A percentile compares a stretch with the other conserved stretches of the same genome.
Conservation (phyloP, 2,888 invertebrate genomes). For the Drosophila longiperda region DNA sequence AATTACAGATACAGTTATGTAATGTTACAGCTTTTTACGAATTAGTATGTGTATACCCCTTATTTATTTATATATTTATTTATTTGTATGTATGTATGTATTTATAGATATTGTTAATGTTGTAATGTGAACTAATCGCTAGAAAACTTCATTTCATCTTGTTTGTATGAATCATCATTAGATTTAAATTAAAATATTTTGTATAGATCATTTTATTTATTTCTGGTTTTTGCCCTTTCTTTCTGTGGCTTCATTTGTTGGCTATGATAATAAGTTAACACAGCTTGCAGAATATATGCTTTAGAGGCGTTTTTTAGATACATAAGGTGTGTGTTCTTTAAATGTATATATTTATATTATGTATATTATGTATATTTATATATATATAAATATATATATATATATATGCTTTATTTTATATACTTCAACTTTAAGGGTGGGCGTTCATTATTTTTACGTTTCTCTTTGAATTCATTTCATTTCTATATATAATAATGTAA, state of each 20-base stretch:
- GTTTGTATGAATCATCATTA: slow-evolving; percentile 3
- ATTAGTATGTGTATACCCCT: slow-evolving; percentile 45
- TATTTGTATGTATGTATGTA: slow-evolving; percentile 41
- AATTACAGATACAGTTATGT: slow-evolving; percentile 45
- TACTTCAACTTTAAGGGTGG: slow-evolving; percentile 70
- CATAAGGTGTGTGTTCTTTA: slow-evolving; percentile 37
- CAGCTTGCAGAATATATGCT: slow-evolving; percentile 59
- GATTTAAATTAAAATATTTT: slow-evolving; percentile 30
- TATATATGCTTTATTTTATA: slow-evolving; percentile 34
- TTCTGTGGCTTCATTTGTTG: slow-evolving; percentile 16
- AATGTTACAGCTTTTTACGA: slow-evolving; percentile 42
- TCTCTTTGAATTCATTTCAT: slow-evolving; percentile 45
- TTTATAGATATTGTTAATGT: slow-evolving; percentile 37
- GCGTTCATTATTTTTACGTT: slow-evolving; percentile 50
- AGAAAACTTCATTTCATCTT: slow-evolving; percentile 44
- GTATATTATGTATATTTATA: slow-evolving; percentile 43
- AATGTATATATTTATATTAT: slow-evolving; percentile 46
- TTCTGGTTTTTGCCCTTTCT: slow-evolving; percentile 13
- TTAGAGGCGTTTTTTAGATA: slow-evolving; percentile 49
- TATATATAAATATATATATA: slow-evolving; percentile 42
- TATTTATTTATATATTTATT: slow-evolving; percentile 55
- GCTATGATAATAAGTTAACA: slow-evolving; percentile 52
- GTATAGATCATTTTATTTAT: slow-evolving; percentile 14
- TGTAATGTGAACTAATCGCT: slow-evolving; percentile 52
- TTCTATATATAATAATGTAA: slow-evolving; percentile 40